A percentile compares a stretch with the other conserved stretches of the same genome.
phyloP scores from a whole-genome alignment of 2,888 invertebrate species.

The Rosalia funebris region DNA sequence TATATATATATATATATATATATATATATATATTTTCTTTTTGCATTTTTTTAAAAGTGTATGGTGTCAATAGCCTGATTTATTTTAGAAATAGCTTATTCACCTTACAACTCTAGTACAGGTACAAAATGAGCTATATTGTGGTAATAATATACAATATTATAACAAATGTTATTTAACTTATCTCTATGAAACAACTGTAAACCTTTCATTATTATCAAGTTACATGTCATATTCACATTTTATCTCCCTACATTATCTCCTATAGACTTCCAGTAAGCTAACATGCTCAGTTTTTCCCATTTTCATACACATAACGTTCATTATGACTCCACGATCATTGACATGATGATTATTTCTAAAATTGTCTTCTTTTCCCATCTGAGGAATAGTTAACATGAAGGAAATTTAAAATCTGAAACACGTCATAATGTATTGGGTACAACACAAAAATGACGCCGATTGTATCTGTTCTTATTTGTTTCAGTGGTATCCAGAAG shows the following conservation, averaged over 20 bases:
- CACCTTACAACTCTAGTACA: too few species aligned
- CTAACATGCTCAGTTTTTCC: neutral
- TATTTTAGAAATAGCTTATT: too few species aligned
- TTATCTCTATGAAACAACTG: too few species aligned
- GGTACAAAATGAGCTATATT: too few species aligned
- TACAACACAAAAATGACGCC: neutral
- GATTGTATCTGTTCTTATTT: neutral
- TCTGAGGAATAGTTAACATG: conserved; percentile 31
- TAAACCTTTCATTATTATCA: too few species aligned
- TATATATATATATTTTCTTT: too few species aligned
- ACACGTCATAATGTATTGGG: neutral
- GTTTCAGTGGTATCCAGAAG: conserved; percentile 94
- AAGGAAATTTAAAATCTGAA: conserved; percentile 12
- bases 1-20: too few species aligned
- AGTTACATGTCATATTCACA: neutral
- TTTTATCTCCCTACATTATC: neutral
- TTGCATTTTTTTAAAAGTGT: too few species aligned
- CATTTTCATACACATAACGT: neutral
- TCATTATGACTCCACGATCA: neutral
- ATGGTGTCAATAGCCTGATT: too few species aligned
- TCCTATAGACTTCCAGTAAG: neutral
- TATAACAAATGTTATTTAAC: too few species aligned
- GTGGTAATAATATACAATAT: too few species aligned
- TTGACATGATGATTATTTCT: conserved; percentile 31
- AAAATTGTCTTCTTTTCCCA: conserved; percentile 38